These are phyloP conservation scores for Plemyria rubiginata DNA, from an alignment of 2,888 invertebrate genomes.

Conservation along the genomic window DNA sequence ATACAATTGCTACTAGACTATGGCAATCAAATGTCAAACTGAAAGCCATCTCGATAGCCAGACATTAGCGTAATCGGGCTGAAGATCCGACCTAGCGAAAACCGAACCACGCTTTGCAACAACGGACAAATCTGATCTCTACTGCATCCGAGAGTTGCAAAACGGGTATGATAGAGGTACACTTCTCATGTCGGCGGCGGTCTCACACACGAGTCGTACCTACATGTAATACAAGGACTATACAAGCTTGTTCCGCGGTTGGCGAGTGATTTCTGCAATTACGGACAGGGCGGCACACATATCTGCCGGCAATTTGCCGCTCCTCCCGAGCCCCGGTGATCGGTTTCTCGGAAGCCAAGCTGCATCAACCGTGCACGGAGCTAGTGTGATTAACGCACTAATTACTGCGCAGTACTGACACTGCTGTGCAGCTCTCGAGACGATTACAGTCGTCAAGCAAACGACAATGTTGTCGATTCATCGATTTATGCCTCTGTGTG, in stretches of 20 bases:
- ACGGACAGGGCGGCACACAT: slow-evolving; percentile 78
- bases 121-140: slow-evolving; percentile 5
- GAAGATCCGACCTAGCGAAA: not conserved
- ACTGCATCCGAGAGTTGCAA: slow-evolving; percentile 26
- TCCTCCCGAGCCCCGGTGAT: slow-evolving; percentile 71
- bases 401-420: slow-evolving; percentile 53
- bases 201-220: slow-evolving; percentile 45
- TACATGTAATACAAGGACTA: slow-evolving; percentile 58
- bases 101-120: not conserved
- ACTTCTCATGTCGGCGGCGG: slow-evolving; percentile 40
- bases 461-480: slow-evolving; percentile 9
- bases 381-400: slow-evolving; percentile 77
- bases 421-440: slow-evolving; percentile 22
- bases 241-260: slow-evolving; percentile 50
- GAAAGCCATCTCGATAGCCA: too few relatives aligned
- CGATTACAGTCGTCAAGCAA: slow-evolving; percentile 32
- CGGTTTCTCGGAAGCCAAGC: slow-evolving; percentile 77
- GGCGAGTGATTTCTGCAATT: slow-evolving; percentile 81
- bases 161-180: slow-evolving; percentile 32
- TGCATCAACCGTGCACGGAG: slow-evolving; percentile 70
- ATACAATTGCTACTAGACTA: too few relatives aligned
- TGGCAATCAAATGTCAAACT: too few relatives aligned
- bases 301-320: slow-evolving; percentile 82
- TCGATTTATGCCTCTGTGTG: slow-evolving; percentile 14
- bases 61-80: too few relatives aligned